These are phyloP conservation scores for Sphyrna mokarran DNA, from an alignment of 2,113 vertebrate species.

Conservation along the genomic window DNA sequence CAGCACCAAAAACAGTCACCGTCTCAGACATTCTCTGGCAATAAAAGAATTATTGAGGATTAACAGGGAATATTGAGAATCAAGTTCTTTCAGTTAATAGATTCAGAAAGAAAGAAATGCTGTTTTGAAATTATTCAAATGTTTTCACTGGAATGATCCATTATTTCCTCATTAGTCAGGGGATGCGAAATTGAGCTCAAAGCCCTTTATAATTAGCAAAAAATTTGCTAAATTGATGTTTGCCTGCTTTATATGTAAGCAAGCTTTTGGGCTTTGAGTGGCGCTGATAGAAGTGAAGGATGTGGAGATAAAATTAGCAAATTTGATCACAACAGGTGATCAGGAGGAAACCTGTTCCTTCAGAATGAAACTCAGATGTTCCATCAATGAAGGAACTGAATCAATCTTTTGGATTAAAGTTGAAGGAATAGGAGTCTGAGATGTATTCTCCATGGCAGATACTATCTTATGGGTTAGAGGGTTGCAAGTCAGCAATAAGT, in stretches of 20 bases:
- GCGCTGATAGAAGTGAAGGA: neutral
- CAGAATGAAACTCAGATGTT: neutral
- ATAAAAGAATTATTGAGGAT: neutral
- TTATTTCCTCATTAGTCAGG: neutral
- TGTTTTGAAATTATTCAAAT: neutral
- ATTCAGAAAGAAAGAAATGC: neutral
- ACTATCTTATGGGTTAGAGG: neutral
- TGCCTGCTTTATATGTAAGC: neutral
- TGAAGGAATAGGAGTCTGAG: neutral
- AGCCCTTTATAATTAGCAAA: neutral
- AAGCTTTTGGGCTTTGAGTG: neutral
- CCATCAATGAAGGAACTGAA: neutral
- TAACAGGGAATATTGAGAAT: neutral
- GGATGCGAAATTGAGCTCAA: neutral
- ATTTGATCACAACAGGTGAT: too few relatives aligned
- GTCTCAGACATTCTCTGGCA: conserved; percentile 36
- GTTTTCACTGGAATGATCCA: neutral
- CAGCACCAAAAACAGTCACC: conserved; percentile 25
- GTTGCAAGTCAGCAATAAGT: neutral
- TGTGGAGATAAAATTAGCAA: neutral
- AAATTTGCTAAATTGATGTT: neutral
- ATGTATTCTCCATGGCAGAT: neutral
- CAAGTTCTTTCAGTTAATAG: neutral
- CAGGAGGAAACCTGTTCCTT: neutral
- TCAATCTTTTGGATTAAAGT: neutral